Base-by-base conservation (phyloP, 2,888 invertebrate genomes). In the Drosophila meridionalis region DNA sequence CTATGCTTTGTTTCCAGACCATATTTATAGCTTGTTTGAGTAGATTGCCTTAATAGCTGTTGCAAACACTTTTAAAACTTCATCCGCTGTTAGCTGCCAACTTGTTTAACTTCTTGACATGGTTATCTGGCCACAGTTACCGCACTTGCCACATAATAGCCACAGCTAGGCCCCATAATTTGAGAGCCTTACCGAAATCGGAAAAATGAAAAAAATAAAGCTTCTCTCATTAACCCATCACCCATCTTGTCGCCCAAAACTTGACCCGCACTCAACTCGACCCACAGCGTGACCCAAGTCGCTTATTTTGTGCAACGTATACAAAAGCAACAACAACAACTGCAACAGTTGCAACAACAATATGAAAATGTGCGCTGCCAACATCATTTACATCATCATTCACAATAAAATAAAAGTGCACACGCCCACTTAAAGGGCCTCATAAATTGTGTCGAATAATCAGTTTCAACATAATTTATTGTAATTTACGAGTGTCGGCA, bases 321-420 rank as follows among this genome's bases (percentile, higher is more conserved):
- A 70, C 52, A 47, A 40, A 26, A 59, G 52, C 57, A 63, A 43
- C 47, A 69, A 40, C 66, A 77, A 66, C 43, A 64, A 9, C 73
- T 63, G 63, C 50, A 60, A 26, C 6, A 26, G n/a, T 55, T 14
- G 40, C 69, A 69, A 60, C 73, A 78, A 78, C 69, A 77, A 73
- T 69, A 73, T 69, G 74, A 69, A 74, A 74, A 61, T 73, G 80
- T 56, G 80, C 81, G 56, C 82, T 78, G 80, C 77, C 89, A 87
- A 81, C 88, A 87, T 89, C 80, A 89, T 89, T 86, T 89, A 87
- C 86, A 89, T 87, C 88, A 87, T 89, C 87, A 87, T 89, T 87
- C 88, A 89, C 88, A 89, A 87, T 87, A 89, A 89, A 87, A 87
- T 87, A 89, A 89, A 89, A 89, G 88, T 89, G 81, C 88, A 89